These are phyloP conservation scores for Archips crataeganus DNA, from an alignment of 2,888 invertebrate species.

Conservation along the genomic window DNA sequence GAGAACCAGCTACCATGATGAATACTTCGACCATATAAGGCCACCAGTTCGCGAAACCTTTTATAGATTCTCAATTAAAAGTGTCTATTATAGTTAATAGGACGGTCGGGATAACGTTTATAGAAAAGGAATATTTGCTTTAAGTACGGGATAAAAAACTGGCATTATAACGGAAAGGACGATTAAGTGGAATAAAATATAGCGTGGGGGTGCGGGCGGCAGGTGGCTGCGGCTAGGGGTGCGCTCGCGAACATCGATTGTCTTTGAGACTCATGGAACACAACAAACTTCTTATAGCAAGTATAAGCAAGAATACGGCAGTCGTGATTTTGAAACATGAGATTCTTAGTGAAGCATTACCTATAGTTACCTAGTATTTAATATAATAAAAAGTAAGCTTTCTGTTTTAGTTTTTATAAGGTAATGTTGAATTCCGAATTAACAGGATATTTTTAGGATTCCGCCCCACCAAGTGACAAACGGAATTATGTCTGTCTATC, in stretches of 20 bases:
- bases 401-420: too few relatives aligned
- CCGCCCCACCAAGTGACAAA: too few relatives aligned
- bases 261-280: neutral
- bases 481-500: too few relatives aligned
- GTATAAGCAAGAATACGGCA: too few relatives aligned
- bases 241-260: conserved; percentile 11
- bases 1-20: conserved; percentile 83
- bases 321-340: too few relatives aligned
- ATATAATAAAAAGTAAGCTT: too few relatives aligned
- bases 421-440: too few relatives aligned
- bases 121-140: conserved; percentile 84
- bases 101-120: conserved; percentile 74
- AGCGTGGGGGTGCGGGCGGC: conserved; percentile 84
- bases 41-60: conserved; percentile 82
- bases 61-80: conserved; percentile 86
- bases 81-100: conserved; percentile 84
- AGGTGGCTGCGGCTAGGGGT: conserved; percentile 76
- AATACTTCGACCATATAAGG: conserved; percentile 82
- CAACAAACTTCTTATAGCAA: too few relatives aligned
- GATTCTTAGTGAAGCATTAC: too few relatives aligned
- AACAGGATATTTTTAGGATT: too few relatives aligned
- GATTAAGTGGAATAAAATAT: conserved; percentile 86
- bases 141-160: conserved; percentile 80
- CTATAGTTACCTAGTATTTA: too few relatives aligned
- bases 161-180: conserved; percentile 85